These are phyloP conservation scores for Psix sp. DNA, from an alignment of 1,140 invertebrate species.

Conservation along the genomic window DNA sequence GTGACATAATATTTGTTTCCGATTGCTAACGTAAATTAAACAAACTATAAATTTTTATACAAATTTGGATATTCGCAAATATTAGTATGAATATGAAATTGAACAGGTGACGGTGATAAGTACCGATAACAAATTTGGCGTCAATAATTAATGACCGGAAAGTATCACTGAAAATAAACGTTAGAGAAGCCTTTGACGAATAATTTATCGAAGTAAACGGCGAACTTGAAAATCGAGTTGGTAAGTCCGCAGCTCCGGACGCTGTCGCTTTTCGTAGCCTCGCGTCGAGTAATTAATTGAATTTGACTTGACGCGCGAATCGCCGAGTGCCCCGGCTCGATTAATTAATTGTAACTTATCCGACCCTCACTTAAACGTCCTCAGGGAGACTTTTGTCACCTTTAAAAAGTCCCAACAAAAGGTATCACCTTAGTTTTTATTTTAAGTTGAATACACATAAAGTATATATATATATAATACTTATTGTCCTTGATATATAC, in stretches of 20 bases:
- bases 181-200: conserved; percentile 29
- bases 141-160: conserved; percentile 63
- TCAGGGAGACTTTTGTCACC: conserved; percentile 72
- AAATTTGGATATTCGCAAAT: no score
- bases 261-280: conserved; percentile 37
- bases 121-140: conserved; percentile 2
- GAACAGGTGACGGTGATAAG: not conserved
- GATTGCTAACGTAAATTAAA: no score
- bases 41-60: no score
- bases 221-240: conserved; percentile 61
- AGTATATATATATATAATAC: no score
- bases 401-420: conserved; percentile 68
- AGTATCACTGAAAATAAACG: conserved; percentile 41
- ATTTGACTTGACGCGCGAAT: conserved; percentile 75
- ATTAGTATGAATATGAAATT: not conserved
- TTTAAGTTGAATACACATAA: no score
- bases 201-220: conserved; percentile 58
- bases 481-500: no score
- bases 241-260: conserved; percentile 40
- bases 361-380: conserved; percentile 57
- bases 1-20: no score
- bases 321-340: conserved; percentile 66
- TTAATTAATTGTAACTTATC: conserved; percentile 75
- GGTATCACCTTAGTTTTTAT: conserved; percentile 20
- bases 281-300: conserved; percentile 72